Evolutionary conservation across 2,888 invertebrate genomes (phyloP).

Genomic region (Lysandra coridon): DNA sequence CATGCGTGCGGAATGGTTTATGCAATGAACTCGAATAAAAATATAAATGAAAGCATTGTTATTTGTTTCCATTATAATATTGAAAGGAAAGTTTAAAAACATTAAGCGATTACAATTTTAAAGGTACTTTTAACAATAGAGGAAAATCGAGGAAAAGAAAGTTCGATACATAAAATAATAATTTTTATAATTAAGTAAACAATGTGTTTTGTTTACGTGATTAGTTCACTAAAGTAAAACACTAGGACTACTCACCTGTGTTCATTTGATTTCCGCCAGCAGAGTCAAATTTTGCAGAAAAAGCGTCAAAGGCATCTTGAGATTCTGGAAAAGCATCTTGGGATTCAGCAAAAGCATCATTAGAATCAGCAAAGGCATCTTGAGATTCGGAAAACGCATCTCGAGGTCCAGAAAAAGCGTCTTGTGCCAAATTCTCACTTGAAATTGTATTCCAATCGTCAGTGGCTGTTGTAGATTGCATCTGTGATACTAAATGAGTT

Average conservation of each 20-base stretch:
- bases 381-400: slow-evolving; percentile 61
- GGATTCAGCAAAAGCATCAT: slow-evolving; percentile 59
- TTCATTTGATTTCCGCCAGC: slow-evolving; percentile 71
- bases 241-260: slow-evolving; percentile 48
- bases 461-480: slow-evolving; percentile 41
- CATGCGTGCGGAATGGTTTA: neutral
- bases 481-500: slow-evolving; percentile 42
- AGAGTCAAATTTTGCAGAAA: slow-evolving; percentile 93
- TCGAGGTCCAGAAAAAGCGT: slow-evolving; percentile 51
- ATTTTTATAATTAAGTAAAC: too few species aligned
- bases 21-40: neutral
- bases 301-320: slow-evolving; percentile 88
- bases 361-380: slow-evolving; percentile 80
- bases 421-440: slow-evolving; percentile 56
- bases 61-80: neutral
- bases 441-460: slow-evolving; percentile 56
- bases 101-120: too few species aligned
- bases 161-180: too few species aligned
- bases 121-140: too few species aligned
- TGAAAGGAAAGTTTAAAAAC: too few species aligned
- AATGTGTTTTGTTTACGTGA: too few species aligned
- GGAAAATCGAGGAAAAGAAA: too few species aligned
- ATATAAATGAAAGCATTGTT: neutral
- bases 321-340: slow-evolving; percentile 69
- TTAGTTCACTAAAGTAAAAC: too few species aligned